These are phyloP conservation scores for Synaphobranchus kaupii DNA, from an alignment of 2,797 vertebrate species.

Conservation along the genomic window DNA sequence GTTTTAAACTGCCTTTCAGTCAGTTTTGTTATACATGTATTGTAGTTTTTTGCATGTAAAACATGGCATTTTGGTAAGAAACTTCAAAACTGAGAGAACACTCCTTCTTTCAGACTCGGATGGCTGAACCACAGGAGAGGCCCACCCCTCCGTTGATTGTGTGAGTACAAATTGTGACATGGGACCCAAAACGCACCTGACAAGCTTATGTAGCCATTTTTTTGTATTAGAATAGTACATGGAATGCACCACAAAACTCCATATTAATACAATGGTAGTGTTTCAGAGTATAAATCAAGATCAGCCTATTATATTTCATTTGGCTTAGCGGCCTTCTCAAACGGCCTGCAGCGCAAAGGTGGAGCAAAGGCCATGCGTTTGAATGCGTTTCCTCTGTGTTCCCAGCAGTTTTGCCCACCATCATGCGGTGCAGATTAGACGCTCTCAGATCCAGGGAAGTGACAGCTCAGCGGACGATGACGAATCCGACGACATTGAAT, in stretches of 20 bases:
- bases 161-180: conserved; percentile 58
- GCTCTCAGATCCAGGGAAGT: conserved; percentile 80
- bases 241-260: neutral
- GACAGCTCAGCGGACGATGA: conserved; percentile 78
- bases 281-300: neutral
- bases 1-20: neutral
- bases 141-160: conserved; percentile 62
- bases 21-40: neutral
- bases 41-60: neutral
- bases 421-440: conserved; percentile 80
- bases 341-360: neutral
- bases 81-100: neutral
- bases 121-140: conserved; percentile 54
- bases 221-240: neutral
- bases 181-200: neutral
- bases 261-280: neutral
- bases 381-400: neutral
- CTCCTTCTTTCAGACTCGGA: conserved; percentile 59
- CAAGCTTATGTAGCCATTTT: neutral
- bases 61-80: neutral
- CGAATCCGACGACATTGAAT: conserved; percentile 77
- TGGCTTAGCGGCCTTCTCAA: neutral
- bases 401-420: conserved; percentile 79
- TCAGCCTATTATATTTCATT: neutral
- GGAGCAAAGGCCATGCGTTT: neutral